A percentile compares a stretch with the other conserved stretches of the same genome.
Evolutionary conservation across 92 coral and sea anemone genomes (phyloP).

Genomic region (Hydrozoanthus gracilis): DNA sequence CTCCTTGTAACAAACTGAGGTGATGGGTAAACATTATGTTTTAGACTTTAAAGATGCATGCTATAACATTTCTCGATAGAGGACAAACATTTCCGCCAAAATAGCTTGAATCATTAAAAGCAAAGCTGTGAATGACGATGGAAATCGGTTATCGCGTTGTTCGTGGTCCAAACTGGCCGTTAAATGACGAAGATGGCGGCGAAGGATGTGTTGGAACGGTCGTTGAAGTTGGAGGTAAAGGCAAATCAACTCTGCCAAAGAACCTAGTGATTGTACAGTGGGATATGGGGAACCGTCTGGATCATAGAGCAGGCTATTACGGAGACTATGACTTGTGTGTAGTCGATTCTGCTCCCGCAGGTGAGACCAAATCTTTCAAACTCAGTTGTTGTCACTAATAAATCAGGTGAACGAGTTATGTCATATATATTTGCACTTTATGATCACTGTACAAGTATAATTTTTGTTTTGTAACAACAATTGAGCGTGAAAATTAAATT

Average conservation of each 20-base stretch:
- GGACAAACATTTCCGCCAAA: background rate
- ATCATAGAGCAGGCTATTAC: slow-evolving; percentile 30
- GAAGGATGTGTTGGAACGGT: slow-evolving; percentile 55
- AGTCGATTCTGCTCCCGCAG: slow-evolving; percentile 45
- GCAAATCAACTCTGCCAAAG: slow-evolving; percentile 18
- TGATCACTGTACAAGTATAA: too few relatives aligned
- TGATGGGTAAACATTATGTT: background rate
- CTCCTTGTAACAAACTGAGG: background rate
- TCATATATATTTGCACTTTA: too few relatives aligned
- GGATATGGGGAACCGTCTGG: slow-evolving; percentile 47
- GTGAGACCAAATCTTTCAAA: slow-evolving; percentile 6
- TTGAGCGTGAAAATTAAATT: too few relatives aligned
- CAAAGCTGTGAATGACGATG: background rate
- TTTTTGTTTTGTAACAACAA: too few relatives aligned
- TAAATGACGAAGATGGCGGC: slow-evolving; percentile 31
- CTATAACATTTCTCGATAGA: background rate
- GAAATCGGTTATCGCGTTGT: slow-evolving; percentile 52
- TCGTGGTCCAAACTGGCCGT: slow-evolving; percentile 39
- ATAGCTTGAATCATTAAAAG: background rate
- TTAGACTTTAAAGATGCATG: background rate
- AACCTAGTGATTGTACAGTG: slow-evolving; percentile 50
- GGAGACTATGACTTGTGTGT: slow-evolving; percentile 29
- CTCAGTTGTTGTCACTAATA: too few relatives aligned
- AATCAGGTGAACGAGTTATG: too few relatives aligned
- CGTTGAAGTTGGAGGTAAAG: slow-evolving; percentile 41